Evolutionary conservation across 2,797 vertebrate genomes (phyloP).

Genomic region (Perdix hodgsoniae): DNA sequence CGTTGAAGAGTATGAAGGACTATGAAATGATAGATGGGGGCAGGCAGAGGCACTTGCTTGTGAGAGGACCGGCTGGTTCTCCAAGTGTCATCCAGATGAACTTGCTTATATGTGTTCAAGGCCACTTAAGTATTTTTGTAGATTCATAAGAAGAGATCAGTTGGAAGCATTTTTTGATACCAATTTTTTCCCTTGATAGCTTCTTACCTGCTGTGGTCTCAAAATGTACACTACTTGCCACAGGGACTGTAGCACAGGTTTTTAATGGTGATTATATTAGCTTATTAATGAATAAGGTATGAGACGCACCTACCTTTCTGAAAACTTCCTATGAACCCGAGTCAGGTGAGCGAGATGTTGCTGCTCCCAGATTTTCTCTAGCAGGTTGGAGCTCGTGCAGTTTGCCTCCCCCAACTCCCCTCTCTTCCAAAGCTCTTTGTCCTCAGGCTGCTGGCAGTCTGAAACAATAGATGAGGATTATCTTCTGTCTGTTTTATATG

Average conservation of each 20-base stretch:
- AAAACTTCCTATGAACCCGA: neutral
- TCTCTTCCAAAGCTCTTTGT: neutral
- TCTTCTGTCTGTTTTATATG: neutral
- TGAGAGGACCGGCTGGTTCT: neutral
- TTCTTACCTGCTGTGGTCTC: neutral
- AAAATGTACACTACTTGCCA: neutral
- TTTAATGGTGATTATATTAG: neutral
- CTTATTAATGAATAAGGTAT: neutral
- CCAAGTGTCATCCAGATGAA: neutral
- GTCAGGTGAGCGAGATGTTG: neutral
- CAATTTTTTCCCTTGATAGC: neutral
- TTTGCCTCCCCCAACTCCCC: neutral
- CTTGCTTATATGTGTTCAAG: neutral
- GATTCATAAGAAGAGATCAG: neutral
- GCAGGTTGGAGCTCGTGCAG: neutral
- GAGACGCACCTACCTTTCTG: neutral
- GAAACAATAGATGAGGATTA: neutral
- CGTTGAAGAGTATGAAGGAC: neutral
- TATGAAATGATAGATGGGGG: neutral
- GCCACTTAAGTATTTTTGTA: neutral
- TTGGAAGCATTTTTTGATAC: neutral
- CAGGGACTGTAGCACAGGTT: neutral
- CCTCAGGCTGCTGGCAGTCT: neutral
- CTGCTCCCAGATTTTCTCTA: neutral
- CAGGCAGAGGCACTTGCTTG: accelerated